phyloP scores from a whole-genome alignment of 2,113 vertebrate genomes.

The Coturnix japonica region DNA sequence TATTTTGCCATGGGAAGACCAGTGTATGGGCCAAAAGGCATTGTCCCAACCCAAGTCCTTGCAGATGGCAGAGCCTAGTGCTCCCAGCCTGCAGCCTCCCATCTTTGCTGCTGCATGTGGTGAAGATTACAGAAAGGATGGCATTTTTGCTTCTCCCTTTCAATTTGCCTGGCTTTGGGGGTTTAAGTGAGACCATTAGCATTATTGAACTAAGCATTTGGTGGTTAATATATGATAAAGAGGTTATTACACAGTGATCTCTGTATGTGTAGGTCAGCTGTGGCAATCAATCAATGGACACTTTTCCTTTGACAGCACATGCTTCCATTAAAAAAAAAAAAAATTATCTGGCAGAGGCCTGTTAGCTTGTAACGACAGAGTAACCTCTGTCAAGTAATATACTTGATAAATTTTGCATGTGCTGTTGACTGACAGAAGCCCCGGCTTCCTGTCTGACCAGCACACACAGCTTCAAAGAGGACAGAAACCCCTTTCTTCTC shows the following conservation, averaged over 20 bases:
- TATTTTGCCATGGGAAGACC: neutral
- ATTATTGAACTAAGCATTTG: slow-evolving; percentile 70
- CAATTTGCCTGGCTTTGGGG: slow-evolving; percentile 22
- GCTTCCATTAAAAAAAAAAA: slow-evolving; percentile 70
- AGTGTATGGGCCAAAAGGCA: neutral
- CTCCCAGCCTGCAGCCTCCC: neutral
- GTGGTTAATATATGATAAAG: slow-evolving; percentile 79
- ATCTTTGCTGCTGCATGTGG: neutral
- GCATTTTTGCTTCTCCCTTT: neutral
- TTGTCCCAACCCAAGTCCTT: neutral
- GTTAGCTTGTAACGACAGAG: slow-evolving; percentile 76
- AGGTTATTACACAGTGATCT: slow-evolving; percentile 75
- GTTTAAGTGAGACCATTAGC: slow-evolving; percentile 66
- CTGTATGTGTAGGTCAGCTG: slow-evolving; percentile 78
- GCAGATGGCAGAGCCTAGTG: neutral
- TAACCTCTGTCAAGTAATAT: slow-evolving; percentile 78
- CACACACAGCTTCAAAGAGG: slow-evolving; percentile 65
- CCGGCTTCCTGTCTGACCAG: slow-evolving; percentile 65
- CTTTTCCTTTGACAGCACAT: slow-evolving; percentile 77
- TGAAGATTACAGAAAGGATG: neutral
- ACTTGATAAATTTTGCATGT: slow-evolving; percentile 81
- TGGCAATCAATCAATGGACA: slow-evolving; percentile 79
- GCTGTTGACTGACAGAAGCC: slow-evolving; percentile 77
- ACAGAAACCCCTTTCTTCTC: slow-evolving; percentile 68
- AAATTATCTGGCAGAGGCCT: slow-evolving; percentile 69